Percentiles rank a stretch among this genome's conserved stretches.
These are phyloP conservation scores for Chrysolina americana DNA, from an alignment of 2,888 invertebrate genomes.

Conservation along the genomic window DNA sequence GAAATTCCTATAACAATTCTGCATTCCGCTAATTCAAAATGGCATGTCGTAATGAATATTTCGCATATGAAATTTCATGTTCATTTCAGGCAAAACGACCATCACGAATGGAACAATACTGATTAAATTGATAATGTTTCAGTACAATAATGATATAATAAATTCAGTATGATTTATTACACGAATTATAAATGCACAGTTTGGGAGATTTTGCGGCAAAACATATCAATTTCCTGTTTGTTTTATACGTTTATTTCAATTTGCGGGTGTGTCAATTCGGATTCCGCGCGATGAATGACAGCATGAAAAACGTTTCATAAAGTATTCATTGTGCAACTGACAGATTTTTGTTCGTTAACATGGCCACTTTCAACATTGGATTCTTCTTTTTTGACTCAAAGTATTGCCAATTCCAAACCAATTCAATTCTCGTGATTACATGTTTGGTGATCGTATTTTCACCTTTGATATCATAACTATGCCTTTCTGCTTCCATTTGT, in stretches of 20 bases:
- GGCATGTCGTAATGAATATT: background rate
- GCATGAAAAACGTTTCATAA: background rate
- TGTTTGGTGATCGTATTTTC: too few species aligned
- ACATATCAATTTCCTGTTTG: constrained; percentile 41
- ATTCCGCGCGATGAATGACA: constrained; percentile 4
- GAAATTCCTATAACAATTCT: background rate
- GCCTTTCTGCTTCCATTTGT: too few species aligned
- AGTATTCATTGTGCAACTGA: background rate
- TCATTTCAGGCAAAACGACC: constrained; percentile 3
- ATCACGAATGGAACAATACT: constrained; percentile 6
- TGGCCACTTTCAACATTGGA: too few species aligned
- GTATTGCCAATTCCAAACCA: too few species aligned
- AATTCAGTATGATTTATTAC: constrained; percentile 40
- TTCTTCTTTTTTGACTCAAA: too few species aligned
- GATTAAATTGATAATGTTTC: constrained; percentile 27
- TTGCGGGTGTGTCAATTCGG: constrained; percentile 24
- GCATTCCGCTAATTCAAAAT: background rate
- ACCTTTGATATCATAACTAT: too few species aligned
- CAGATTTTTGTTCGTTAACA: too few species aligned
- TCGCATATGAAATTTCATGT: background rate
- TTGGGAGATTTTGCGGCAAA: constrained; percentile 35
- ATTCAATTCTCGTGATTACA: too few species aligned
- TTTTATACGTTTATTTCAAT: constrained; percentile 37
- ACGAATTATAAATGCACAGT: constrained; percentile 38
- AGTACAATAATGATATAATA: constrained; percentile 36